A percentile compares a stretch with the other conserved stretches of the same genome.
Conservation (phyloP, 2,113 vertebrate species). For the Vicugna pacos region DNA sequence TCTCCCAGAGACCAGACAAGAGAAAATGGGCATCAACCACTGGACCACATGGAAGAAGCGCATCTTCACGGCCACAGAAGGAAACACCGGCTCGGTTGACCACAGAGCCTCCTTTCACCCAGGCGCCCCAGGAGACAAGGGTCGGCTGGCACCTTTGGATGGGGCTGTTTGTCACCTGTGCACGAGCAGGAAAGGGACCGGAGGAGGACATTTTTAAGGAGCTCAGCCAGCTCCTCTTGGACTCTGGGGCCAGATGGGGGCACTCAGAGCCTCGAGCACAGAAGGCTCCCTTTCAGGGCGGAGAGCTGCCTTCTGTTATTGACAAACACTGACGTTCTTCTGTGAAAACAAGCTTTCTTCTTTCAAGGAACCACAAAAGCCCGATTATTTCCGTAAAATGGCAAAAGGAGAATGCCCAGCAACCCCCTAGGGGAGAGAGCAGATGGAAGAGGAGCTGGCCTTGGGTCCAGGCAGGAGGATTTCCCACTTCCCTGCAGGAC, state of each 20-base stretch:
- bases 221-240: not conserved
- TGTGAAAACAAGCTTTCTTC: not conserved
- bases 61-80: not conserved
- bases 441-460: not conserved
- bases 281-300: not conserved
- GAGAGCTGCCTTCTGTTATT: not conserved
- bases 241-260: not conserved
- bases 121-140: not conserved
- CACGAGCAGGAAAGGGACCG: not conserved
- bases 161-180: not conserved
- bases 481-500: not conserved
- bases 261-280: not conserved
- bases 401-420: not conserved
- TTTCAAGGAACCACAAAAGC: not conserved
- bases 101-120: not conserved
- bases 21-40: conserved; percentile 25
- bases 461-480: too few relatives aligned
- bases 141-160: not conserved
- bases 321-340: not conserved
- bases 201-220: not conserved
- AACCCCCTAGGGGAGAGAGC: not conserved
- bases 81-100: not conserved
- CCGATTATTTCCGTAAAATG: not conserved
- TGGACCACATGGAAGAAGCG: rapidly evolving
- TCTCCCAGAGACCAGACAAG: conserved; percentile 32